These are phyloP conservation scores for Entomobrya proxima DNA, from an alignment of 2,888 invertebrate genomes.

Conservation along the genomic window DNA sequence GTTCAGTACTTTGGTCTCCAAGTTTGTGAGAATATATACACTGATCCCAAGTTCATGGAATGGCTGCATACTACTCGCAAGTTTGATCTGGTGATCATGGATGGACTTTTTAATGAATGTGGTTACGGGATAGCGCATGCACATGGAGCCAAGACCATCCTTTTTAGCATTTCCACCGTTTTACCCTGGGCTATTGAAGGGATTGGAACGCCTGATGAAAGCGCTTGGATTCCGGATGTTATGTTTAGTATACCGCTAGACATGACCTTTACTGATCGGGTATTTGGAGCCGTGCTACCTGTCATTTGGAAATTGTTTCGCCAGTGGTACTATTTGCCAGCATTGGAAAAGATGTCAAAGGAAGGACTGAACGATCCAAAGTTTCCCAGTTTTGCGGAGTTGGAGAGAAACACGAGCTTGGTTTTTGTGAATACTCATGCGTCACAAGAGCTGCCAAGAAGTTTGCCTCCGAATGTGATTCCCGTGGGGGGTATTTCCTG, in stretches of 20 bases:
- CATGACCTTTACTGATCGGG: slow-evolving; percentile 55
- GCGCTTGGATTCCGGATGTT: slow-evolving; percentile 70
- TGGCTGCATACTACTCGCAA: slow-evolving; percentile 52
- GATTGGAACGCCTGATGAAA: slow-evolving; percentile 64
- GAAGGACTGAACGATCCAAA: slow-evolving; percentile 50
- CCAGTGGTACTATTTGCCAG: slow-evolving; percentile 58
- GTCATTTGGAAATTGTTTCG: slow-evolving; percentile 56
- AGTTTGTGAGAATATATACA: slow-evolving; percentile 49
- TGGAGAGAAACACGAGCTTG: slow-evolving; percentile 68
- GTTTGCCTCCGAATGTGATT: slow-evolving; percentile 67
- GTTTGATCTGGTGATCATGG: slow-evolving; percentile 70
- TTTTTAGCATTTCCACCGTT: slow-evolving; percentile 64
- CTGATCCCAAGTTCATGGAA: slow-evolving; percentile 22
- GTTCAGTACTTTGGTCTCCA: slow-evolving; percentile 15
- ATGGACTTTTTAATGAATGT: slow-evolving; percentile 66
- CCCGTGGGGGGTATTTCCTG: slow-evolving; percentile 66
- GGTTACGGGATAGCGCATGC: slow-evolving; percentile 63
- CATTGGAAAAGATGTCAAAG: slow-evolving; percentile 42
- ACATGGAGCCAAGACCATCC: slow-evolving; percentile 61
- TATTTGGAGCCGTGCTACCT: slow-evolving; percentile 6
- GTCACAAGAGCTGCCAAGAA: slow-evolving; percentile 68
- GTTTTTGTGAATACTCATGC: slow-evolving; percentile 69
- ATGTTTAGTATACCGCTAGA: slow-evolving; percentile 40
- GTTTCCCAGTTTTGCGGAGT: slow-evolving; percentile 57
- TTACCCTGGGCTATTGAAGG: slow-evolving; percentile 66